Evolutionary conservation across 1,140 invertebrate species (phyloP).

Genomic region (Macrostomum lignano): DNA sequence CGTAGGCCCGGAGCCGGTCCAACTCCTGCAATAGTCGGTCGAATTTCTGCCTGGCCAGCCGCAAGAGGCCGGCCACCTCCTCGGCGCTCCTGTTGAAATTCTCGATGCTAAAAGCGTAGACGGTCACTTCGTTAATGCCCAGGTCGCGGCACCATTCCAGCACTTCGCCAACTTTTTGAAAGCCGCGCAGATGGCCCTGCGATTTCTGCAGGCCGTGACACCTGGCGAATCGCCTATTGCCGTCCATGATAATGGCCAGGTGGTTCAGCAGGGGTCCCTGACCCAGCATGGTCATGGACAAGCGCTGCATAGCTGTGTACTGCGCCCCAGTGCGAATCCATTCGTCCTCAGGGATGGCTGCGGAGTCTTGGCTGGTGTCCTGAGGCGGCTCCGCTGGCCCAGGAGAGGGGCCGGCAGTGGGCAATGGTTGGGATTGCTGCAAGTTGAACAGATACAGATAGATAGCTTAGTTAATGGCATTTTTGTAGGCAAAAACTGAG

Average conservation of each 20-base stretch:
- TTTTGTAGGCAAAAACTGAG: no score
- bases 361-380: no score
- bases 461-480: no score
- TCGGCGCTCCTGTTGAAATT: slow-evolving; percentile 76
- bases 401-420: no score
- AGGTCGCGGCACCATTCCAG: slow-evolving; percentile 50
- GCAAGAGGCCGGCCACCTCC: slow-evolving; percentile 64
- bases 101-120: slow-evolving; percentile 96
- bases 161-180: slow-evolving; percentile 62
- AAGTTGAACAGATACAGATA: no score
- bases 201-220: slow-evolving; percentile 43
- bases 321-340: no score
- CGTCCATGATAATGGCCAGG: slow-evolving; percentile 92
- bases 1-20: slow-evolving; percentile 28
- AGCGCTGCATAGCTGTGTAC: slow-evolving; percentile 30
- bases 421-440: no score
- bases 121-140: slow-evolving; percentile 57
- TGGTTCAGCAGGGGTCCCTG: slow-evolving; percentile 56
- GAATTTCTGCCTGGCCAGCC: slow-evolving; percentile 64
- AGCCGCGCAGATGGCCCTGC: slow-evolving; percentile 66
- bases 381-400: no score
- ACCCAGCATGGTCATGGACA: slow-evolving; percentile 47
- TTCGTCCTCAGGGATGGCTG: no score
- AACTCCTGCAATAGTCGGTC: slow-evolving; percentile 49
- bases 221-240: slow-evolving; percentile 70